Percentiles rank a stretch among this genome's conserved stretches.
phyloP scores from a whole-genome alignment of 2,888 invertebrate genomes.

The Colletes collaris region DNA sequence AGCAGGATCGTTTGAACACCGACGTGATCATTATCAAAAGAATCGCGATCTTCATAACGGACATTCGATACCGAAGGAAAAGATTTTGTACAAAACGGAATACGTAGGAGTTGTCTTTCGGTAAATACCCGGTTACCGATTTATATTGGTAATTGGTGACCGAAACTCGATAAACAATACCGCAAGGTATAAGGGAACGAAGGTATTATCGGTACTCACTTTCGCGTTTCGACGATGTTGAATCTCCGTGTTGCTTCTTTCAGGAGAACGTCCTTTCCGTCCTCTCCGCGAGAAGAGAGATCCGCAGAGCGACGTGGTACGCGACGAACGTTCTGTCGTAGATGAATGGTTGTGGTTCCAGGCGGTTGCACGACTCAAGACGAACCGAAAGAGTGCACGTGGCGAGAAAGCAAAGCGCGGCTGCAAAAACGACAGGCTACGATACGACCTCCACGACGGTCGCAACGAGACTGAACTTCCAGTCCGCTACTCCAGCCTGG shows the following conservation, averaged over 20 bases:
- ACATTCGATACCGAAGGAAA: too few relatives aligned
- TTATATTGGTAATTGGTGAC: background rate
- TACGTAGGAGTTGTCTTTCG: too few relatives aligned
- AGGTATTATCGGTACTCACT: constrained; percentile 32
- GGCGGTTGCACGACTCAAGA: constrained; percentile 21
- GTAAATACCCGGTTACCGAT: too few relatives aligned
- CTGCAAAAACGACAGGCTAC: constrained; percentile 42
- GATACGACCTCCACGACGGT: constrained; percentile 70
- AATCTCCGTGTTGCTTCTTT: constrained; percentile 1
- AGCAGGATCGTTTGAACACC: constrained; percentile 7
- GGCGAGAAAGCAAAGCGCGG: constrained; percentile 44
- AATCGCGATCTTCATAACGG: background rate
- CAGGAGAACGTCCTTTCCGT: background rate
- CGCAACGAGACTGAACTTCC: constrained; percentile 73
- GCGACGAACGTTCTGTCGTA: constrained; percentile 16
- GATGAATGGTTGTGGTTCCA: constrained; percentile 12
- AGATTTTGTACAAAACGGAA: too few relatives aligned
- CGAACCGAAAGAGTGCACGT: constrained; percentile 51
- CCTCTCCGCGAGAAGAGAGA: constrained; percentile 4
- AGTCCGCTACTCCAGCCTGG: constrained; percentile 67
- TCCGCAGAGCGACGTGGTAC: constrained; percentile 2
- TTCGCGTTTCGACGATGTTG: constrained; percentile 27
- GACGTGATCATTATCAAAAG: background rate
- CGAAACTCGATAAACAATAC: background rate
- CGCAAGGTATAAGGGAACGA: background rate